Conservation (phyloP, 2,888 invertebrate genomes). For the Stomorhina lunata region DNA sequence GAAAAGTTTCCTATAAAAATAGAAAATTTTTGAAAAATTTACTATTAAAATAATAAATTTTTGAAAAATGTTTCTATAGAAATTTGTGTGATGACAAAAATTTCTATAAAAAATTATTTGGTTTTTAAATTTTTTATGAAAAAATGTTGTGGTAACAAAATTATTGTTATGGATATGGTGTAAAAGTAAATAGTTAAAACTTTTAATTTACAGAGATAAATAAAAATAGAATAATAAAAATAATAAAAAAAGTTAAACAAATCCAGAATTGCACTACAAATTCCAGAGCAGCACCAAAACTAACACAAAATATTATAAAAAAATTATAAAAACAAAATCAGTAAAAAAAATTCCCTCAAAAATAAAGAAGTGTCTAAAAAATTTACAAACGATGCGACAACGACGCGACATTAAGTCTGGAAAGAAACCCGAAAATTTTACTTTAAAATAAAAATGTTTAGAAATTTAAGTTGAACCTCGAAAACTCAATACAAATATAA, state of each 20-base stretch:
- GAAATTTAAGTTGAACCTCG: conserved; percentile 52
- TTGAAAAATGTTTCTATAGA: too few relatives aligned
- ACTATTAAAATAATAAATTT: too few relatives aligned
- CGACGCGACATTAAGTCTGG: conserved; percentile 57
- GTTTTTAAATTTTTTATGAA: too few relatives aligned
- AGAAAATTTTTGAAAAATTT: too few relatives aligned
- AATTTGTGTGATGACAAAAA: too few relatives aligned
- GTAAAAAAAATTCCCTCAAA: conserved; percentile 1
- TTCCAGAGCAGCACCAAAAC: too few relatives aligned
- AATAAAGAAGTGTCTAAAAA: neutral
- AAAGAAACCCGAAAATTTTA: conserved; percentile 23
- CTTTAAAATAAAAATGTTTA: conserved; percentile 33
- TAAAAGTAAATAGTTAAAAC: conserved; percentile 6
- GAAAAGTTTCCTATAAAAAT: too few relatives aligned
- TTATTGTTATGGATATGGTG: too few relatives aligned
- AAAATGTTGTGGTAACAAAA: too few relatives aligned
- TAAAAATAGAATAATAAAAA: conserved; percentile 1
- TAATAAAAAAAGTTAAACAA: neutral
- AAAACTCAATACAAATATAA: conserved; percentile 18
- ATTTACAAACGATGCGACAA: conserved; percentile 14
- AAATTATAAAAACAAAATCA: conserved; percentile 41
- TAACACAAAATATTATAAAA: conserved; percentile 4
- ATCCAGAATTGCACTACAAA: neutral
- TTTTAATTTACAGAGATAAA: conserved; percentile 1
- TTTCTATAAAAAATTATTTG: too few relatives aligned